Evolutionary conservation across 1,140 invertebrate genomes (phyloP).

Genomic region (Heliothis subflexa): DNA sequence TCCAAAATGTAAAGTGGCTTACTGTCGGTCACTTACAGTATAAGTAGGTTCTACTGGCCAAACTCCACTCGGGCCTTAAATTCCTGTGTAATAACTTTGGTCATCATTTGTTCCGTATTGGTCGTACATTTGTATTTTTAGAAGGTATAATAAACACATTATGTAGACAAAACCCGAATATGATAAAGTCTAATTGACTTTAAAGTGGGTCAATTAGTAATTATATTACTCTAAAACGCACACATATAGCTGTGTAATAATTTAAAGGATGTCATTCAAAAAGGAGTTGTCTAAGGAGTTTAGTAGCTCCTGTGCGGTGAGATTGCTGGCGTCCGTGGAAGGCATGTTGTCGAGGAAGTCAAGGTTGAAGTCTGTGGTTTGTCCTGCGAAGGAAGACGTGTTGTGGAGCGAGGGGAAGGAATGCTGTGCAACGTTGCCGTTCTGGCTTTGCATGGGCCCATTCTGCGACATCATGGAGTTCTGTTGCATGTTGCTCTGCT

Average conservation of each 20-base stretch:
- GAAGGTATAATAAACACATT: constrained; percentile 46
- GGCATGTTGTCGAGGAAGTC: constrained; percentile 94
- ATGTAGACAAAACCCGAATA: constrained; percentile 47
- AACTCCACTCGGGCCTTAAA: constrained; percentile 56
- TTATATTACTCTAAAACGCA: constrained; percentile 37
- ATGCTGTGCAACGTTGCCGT: constrained; percentile 60
- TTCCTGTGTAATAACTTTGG: constrained; percentile 78
- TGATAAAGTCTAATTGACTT: constrained; percentile 53
- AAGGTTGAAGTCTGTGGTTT: constrained; percentile 90
- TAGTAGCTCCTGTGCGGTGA: constrained; percentile 92
- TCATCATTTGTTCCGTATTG: constrained; percentile 67
- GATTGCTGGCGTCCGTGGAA: constrained; percentile 89
- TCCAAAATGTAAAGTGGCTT: constrained; percentile 68
- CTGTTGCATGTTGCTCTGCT: constrained; percentile 71
- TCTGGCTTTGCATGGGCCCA: constrained; percentile 67
- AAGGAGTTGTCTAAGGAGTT: constrained; percentile 88
- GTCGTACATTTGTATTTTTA: constrained; percentile 53
- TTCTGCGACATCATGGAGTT: constrained; percentile 64
- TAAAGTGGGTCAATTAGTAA: constrained; percentile 50
- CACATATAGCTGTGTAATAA: not conserved
- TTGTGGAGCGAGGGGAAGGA: constrained; percentile 78
- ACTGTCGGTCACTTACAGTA: constrained; percentile 36
- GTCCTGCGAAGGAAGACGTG: constrained; percentile 86
- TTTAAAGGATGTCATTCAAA: constrained; percentile 82
- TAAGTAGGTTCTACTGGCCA: constrained; percentile 42